A percentile compares a stretch with the other conserved stretches of the same genome.
These are phyloP conservation scores for Donacobius atricapilla DNA, from an alignment of 2,113 vertebrate genomes.

Conservation along the genomic window DNA sequence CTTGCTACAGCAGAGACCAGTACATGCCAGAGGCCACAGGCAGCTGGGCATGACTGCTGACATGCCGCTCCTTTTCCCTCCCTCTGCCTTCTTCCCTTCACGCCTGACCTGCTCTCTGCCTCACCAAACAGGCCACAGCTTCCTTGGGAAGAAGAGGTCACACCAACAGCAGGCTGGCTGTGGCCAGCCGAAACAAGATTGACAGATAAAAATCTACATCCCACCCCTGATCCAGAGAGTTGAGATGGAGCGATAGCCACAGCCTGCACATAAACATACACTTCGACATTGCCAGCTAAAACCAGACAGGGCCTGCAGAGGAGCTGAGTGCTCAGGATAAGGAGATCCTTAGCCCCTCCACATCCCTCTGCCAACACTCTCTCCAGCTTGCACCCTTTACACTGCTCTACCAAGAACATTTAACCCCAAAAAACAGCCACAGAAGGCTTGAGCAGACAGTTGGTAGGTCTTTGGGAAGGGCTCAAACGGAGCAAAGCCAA, in stretches of 20 bases:
- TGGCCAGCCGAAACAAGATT: conserved; percentile 4
- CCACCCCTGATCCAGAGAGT: conserved; percentile 12
- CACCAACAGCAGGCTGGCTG: neutral
- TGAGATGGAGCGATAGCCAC: conserved; percentile 44
- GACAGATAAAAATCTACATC: conserved; percentile 54
- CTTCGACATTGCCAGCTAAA: neutral
- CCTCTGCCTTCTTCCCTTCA: conserved; percentile 18
- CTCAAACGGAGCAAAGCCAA: neutral
- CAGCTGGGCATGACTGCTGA: neutral
- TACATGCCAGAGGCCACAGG: neutral
- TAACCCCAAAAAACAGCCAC: neutral
- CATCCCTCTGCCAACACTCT: neutral
- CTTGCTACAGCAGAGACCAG: neutral
- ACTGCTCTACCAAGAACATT: neutral
- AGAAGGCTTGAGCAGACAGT: neutral
- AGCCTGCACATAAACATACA: conserved; percentile 3
- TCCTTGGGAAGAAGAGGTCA: conserved; percentile 45
- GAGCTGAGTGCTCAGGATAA: neutral
- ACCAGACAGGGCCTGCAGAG: neutral
- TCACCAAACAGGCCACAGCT: neutral
- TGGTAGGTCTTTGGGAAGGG: neutral
- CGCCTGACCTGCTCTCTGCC: conserved; percentile 2
- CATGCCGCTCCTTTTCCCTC: neutral
- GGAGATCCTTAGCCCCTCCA: neutral
- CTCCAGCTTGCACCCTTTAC: neutral